Base-by-base conservation (phyloP, 1,140 invertebrate genomes). In the Panulirus ornatus region DNA sequence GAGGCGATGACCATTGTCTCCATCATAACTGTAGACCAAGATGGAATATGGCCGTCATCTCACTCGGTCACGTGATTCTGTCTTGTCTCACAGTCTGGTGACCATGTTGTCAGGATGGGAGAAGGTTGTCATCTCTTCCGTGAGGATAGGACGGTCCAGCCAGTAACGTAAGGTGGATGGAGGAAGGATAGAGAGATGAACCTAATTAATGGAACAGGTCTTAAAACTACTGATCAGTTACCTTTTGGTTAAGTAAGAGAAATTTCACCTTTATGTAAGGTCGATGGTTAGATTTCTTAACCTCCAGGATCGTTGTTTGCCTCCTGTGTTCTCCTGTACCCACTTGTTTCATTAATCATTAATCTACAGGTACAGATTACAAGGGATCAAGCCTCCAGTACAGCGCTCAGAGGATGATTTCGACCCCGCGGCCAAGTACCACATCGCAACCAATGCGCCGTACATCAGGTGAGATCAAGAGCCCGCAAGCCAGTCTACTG, bases 341-440 rank as follows among this genome's bases (percentile, higher is more conserved):
- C 5, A n/a, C 19, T 19, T 9, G 30, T 51, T 19, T 44, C 22
- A 14, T 5, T 16, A 8, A 16, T 66, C 36, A 34, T 19, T 75
- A 2, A 2, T 2, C 92, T 95, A 96, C 51, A 97, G 98, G 93
- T 98, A 98, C 92, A 97, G n/a, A n/a, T n/a, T n/a, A n/a, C n/a
- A n/a, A n/a, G n/a, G n/a, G n/a, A n/a, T n/a, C n/a, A n/a, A n/a
- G n/a, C n/a, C n/a, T n/a, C n/a, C n/a, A n/a, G n/a, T n/a, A n/a
- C n/a, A n/a, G n/a, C n/a, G n/a, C n/a, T n/a, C n/a, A n/a, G n/a
- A n/a, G n/a, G n/a, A n/a, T n/a, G n/a, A n/a, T n/a, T n/a, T n/a
- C n/a, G n/a, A 98, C 94, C 96, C 97, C 81, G 98, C 97, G 11
- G 96, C 97, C 36, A 98, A 98, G 93, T 98, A 97, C 93, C 97